These are phyloP conservation scores for Drosophila erecta DNA, from an alignment of 1,140 invertebrate genomes.

Conservation along the genomic window DNA sequence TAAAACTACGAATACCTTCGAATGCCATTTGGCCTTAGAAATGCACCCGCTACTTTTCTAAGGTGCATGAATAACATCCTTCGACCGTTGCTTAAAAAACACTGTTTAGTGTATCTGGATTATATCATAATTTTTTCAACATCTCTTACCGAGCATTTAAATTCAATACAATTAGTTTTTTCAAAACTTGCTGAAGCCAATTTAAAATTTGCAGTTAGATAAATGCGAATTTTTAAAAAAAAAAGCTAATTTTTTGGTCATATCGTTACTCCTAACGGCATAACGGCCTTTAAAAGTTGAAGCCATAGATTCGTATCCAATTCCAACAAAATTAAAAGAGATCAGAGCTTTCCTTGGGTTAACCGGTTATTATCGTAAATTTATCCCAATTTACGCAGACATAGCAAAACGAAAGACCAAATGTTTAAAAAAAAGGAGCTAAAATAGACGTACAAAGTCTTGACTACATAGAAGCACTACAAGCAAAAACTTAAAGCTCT, in stretches of 20 bases:
- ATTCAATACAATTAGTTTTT: conserved; percentile 12
- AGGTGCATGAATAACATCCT: conserved; percentile 10
- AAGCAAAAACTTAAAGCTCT: too few relatives aligned
- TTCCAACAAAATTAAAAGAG: background rate
- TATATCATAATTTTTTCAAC: conserved; percentile 1
- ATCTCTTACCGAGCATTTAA: background rate
- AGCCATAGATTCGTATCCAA: too few relatives aligned
- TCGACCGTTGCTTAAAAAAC: conserved; percentile 9
- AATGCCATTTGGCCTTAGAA: conserved; percentile 9
- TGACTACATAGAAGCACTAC: too few relatives aligned
- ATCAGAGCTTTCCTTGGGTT: conserved; percentile 9
- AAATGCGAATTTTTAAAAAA: conserved; percentile 12
- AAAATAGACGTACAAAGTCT: too few relatives aligned
- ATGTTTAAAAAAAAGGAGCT: background rate
- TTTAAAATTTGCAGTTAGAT: conserved; percentile 6
- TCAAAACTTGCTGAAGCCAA: conserved; percentile 2
- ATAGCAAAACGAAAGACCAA: background rate
- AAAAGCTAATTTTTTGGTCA: conserved; percentile 6
- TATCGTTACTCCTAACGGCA: background rate
- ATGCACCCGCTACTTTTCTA: conserved; percentile 8
- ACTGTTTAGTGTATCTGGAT: conserved; percentile 5
- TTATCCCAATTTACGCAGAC: too few relatives aligned
- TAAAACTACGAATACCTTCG: background rate
- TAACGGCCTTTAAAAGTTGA: background rate
- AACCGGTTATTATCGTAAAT: background rate